These are phyloP conservation scores for Trididemnum miniatum DNA, from an alignment of 23 tunicate genomes.

Conservation along the genomic window DNA sequence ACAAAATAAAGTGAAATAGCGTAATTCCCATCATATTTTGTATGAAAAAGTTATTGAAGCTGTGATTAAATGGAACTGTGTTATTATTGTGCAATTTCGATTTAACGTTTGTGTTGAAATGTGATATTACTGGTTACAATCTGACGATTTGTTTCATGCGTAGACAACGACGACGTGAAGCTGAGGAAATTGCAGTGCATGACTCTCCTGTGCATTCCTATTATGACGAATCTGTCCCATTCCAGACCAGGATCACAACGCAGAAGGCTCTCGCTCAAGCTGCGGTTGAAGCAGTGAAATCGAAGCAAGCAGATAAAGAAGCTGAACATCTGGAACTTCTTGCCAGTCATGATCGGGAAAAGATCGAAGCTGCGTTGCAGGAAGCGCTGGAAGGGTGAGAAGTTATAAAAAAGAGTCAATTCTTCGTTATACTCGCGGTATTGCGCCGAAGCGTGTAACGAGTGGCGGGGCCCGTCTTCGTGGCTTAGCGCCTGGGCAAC, in stretches of 20 bases:
- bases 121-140: too few relatives aligned
- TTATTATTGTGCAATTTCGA: too few relatives aligned
- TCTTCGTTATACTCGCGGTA: too few relatives aligned
- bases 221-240: background rate
- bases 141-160: background rate
- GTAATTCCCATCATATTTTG: too few relatives aligned
- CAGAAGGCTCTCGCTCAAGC: slow-evolving; percentile 6
- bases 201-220: background rate
- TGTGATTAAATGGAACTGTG: too few relatives aligned
- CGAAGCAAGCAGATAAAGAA: slow-evolving; percentile 8
- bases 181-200: background rate
- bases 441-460: too few relatives aligned
- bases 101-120: too few relatives aligned
- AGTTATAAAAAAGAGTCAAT: too few relatives aligned
- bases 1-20: too few relatives aligned
- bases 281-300: slow-evolving; percentile 13
- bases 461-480: too few relatives aligned
- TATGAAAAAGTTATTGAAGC: too few relatives aligned
- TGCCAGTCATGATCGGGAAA: slow-evolving; percentile 27
- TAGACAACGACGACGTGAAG: background rate
- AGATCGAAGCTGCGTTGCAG: slow-evolving; percentile 35
- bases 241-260: background rate
- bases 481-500: too few relatives aligned
- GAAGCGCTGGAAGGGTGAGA: slow-evolving; percentile 36
- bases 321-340: slow-evolving; percentile 7